A percentile compares a stretch with the other conserved stretches of the same genome.
These are phyloP conservation scores for Sebastes trivittatus DNA, from an alignment of 2,797 vertebrate genomes.

Conservation along the genomic window DNA sequence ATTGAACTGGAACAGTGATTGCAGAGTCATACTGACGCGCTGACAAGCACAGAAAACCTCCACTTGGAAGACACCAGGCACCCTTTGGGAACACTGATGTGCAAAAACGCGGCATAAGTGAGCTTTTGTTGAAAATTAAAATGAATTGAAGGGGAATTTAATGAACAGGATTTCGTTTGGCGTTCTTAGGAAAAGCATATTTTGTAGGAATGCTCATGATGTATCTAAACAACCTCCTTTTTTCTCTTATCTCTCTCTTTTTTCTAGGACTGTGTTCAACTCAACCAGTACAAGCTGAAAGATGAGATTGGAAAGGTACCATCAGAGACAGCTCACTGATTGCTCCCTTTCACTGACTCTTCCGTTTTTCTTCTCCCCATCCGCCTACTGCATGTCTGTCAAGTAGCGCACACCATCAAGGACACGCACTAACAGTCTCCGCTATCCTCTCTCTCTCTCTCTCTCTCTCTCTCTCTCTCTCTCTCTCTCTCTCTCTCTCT, in stretches of 20 bases:
- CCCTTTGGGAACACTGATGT: background rate
- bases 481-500: constrained; percentile 25
- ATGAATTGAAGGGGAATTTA: background rate
- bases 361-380: constrained; percentile 42
- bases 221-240: background rate
- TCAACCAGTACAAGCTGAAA: constrained; percentile 98
- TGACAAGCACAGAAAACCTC: background rate
- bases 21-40: background rate
- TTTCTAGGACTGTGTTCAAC: constrained; percentile 94
- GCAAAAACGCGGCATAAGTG: background rate
- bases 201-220: background rate
- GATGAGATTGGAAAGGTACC: constrained; percentile 98
- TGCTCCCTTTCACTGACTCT: constrained; percentile 58
- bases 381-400: constrained; percentile 63
- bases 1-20: background rate
- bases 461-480: no score
- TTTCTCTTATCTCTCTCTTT: constrained; percentile 12
- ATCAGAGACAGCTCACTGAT: constrained; percentile 53
- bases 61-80: background rate
- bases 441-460: constrained; percentile 37
- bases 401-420: constrained; percentile 56
- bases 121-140: background rate
- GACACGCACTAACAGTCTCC: constrained; percentile 54
- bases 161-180: background rate
- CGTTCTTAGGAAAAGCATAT: background rate